Base-by-base conservation (phyloP, 2,888 invertebrate species). In the Congeria kusceri region DNA sequence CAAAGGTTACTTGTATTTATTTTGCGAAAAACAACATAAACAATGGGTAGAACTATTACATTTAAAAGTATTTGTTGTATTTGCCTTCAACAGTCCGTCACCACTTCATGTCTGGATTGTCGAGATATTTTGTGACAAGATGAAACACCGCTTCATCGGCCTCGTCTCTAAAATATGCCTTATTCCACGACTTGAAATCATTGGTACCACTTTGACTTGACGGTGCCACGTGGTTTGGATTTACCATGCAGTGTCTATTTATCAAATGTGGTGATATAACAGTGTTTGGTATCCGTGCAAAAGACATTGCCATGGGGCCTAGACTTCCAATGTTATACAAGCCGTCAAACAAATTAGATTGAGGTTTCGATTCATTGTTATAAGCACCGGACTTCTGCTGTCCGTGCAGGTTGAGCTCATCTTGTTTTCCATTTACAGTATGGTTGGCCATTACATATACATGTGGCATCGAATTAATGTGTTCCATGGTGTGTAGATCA, bases 71-170 rank as follows among this genome's bases (percentile, higher is more conserved):
- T n/a, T n/a, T n/a, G n/a, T n/a, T n/a, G n/a, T n/a, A 20, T 15
- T 49, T 9, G 20, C 4, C 4, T 49, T 18, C 4, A 49, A 49
- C 20, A 49, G 15, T 5, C 4, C 18, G 23, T 64, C 58, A 71
- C 71, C 71, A 71, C 20, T 25, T 57, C n/a, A 63, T 63, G 15
- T 71, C n/a, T 15, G 47, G 39, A 27, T 71, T 71, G 7, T 71
- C 71, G 11, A 76, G 44, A 71, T 77, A 77, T 49, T 77, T 77
- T n/a, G 77, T 77, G 4, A 67, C 47, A 7, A 77, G 64, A 23
- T 77, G 67, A 57, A 71, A 77, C n/a, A 71, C 77, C 2, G 77
- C 77, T 57, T 77, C 77, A n/a, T 77, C 77, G 23, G 62, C 71
- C 44, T 77, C 77, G 32, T 56, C 49, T 56, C 32, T 25, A 46